Evolutionary conservation across 2,797 vertebrate species (phyloP).

Genomic region (Bucorvus abyssinicus): DNA sequence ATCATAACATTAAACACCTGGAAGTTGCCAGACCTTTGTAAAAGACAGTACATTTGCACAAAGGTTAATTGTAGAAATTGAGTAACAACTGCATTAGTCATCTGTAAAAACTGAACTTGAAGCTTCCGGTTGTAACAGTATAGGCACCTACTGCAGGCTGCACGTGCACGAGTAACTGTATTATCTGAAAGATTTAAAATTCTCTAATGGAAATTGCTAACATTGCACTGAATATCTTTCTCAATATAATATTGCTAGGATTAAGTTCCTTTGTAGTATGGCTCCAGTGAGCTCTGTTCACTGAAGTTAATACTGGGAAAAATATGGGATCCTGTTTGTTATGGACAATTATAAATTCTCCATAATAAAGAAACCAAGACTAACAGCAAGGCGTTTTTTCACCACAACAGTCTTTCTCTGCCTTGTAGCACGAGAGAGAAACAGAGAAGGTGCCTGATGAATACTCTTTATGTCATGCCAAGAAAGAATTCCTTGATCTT

Average conservation of each 20-base stretch:
- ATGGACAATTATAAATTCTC: background rate
- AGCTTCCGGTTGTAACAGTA: background rate
- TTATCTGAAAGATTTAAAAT: background rate
- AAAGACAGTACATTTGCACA: background rate
- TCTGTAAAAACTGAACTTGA: background rate
- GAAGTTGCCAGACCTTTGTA: background rate
- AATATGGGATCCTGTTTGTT: background rate
- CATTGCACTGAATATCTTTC: background rate
- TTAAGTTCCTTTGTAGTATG: background rate
- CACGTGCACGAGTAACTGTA: background rate
- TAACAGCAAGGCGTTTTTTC: background rate
- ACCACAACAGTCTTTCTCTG: background rate
- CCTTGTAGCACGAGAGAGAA: background rate
- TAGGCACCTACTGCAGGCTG: background rate
- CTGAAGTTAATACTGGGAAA: background rate
- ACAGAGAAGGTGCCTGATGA: background rate
- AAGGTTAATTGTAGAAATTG: background rate
- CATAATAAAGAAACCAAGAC: background rate
- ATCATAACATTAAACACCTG: background rate
- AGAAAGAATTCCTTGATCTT: conserved; percentile 10
- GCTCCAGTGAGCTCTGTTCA: background rate
- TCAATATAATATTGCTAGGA: background rate
- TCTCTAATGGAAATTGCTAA: background rate
- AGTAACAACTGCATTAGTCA: background rate
- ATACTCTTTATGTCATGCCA: background rate